Evolutionary conservation across 2,888 invertebrate species (phyloP).

Genomic region (Chymomyza amoena): DNA sequence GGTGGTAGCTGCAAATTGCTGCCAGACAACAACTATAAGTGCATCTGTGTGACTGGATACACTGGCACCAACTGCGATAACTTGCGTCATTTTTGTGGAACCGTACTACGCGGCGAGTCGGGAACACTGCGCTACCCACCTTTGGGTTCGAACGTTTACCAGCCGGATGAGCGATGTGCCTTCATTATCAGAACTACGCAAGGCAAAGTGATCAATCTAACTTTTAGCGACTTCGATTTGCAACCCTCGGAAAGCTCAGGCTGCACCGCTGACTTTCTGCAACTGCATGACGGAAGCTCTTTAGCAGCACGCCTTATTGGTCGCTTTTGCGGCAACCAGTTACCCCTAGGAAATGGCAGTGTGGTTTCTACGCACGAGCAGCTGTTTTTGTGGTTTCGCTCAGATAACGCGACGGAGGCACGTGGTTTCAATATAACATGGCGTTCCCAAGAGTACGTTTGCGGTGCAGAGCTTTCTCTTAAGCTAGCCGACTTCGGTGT

Average conservation of each 20-base stretch:
- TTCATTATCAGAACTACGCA: slow-evolving; percentile 87
- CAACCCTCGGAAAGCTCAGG: slow-evolving; percentile 77
- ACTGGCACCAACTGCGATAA: slow-evolving; percentile 85
- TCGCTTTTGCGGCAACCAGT: slow-evolving; percentile 86
- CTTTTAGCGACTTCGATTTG: slow-evolving; percentile 87
- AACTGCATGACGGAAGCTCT: slow-evolving; percentile 91
- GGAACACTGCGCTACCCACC: slow-evolving; percentile 85
- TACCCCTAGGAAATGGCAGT: slow-evolving; percentile 84
- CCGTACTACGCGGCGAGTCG: slow-evolving; percentile 76
- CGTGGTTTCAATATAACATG: slow-evolving; percentile 89
- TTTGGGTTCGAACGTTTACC: slow-evolving; percentile 79
- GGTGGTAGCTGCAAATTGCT: slow-evolving; percentile 84
- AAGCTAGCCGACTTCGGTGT: slow-evolving; percentile 82
- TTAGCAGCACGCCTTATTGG: slow-evolving; percentile 86
- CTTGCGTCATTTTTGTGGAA: slow-evolving; percentile 82
- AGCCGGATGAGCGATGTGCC: slow-evolving; percentile 85
- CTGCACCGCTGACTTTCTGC: slow-evolving; percentile 85
- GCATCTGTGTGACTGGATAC: slow-evolving; percentile 84
- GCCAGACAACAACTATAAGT: slow-evolving; percentile 77
- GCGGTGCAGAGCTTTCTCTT: slow-evolving; percentile 83
- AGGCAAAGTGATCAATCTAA: slow-evolving; percentile 87
- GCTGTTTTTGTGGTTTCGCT: slow-evolving; percentile 89
- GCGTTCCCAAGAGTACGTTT: slow-evolving; percentile 85
- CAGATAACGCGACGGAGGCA: slow-evolving; percentile 82
- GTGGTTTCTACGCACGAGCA: slow-evolving; percentile 87